Percentiles rank a stretch among this genome's conserved stretches.
These are phyloP conservation scores for Agonum fuliginosum DNA, from an alignment of 2,888 invertebrate species.

Conservation along the genomic window DNA sequence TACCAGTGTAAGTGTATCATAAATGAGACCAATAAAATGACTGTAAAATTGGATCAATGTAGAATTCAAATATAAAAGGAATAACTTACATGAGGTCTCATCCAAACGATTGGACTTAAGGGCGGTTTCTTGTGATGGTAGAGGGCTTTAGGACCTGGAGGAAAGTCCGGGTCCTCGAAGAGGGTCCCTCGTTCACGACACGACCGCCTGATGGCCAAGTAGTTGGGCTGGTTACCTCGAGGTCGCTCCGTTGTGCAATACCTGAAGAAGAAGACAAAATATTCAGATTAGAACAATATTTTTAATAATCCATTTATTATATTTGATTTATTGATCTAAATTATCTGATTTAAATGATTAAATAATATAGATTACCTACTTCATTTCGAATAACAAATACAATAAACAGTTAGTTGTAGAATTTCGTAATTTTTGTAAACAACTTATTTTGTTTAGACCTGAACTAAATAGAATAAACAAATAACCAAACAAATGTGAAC, in stretches of 20 bases:
- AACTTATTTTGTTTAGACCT: no score
- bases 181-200: slow-evolving; percentile 76
- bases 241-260: slow-evolving; percentile 75
- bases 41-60: not conserved
- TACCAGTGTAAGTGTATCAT: not conserved
- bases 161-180: slow-evolving; percentile 80
- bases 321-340: no score
- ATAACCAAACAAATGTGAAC: no score
- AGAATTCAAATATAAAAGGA: not conserved
- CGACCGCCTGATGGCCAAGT: slow-evolving; percentile 74
- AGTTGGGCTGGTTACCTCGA: slow-evolving; percentile 70
- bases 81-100: slow-evolving; percentile 80
- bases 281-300: not conserved
- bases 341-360: no score
- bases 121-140: slow-evolving; percentile 76
- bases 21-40: not conserved
- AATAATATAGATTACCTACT: no score
- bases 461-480: no score
- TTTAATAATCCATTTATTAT: not conserved
- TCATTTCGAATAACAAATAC: not conserved
- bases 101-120: slow-evolving; percentile 78
- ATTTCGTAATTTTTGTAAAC: no score
- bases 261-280: slow-evolving; percentile 68
- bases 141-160: slow-evolving; percentile 75
- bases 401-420: no score